Evolutionary conservation across 2,797 vertebrate species (phyloP), one percentile per base, ranked within the genome.

Genomic region (Apogon hyalosoma): DNA sequence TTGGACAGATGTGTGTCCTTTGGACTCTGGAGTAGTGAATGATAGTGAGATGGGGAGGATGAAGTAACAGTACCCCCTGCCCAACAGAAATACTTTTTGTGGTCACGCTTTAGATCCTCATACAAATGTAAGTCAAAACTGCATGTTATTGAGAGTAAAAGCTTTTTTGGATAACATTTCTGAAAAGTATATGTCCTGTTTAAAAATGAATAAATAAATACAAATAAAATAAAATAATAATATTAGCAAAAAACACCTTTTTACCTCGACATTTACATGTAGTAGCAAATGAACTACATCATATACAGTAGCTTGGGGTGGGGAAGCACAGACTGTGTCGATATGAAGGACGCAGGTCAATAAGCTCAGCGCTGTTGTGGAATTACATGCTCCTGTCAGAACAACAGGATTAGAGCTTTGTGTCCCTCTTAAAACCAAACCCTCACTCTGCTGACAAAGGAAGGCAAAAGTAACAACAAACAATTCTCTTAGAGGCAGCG

Each of bases 341-440:
- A 66, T 61, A 63, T 70, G 73, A 85, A 80, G 76, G 71, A 84
- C 72, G 76, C 9, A 45, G 72, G 72, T 80, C 84, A 83, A 76
- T 79, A 58, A 82, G 79, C 82, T 86, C 79, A 84, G 74, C 75
- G 76, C 69, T 77, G 78, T 75, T 77, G 81, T 84, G 82, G 88
- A 88, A 87, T 90, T 91, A 90, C 75, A 77, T 58, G 71, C 53
- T 86, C 68, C 83, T 80, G 69, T 88, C 87, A 88, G 84, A 86
- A 86, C 83, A 89, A 85, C 83, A 74, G 86, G 89, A 90, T 88
- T 90, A 90, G 46, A 86, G 87, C 82, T 43, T 10, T 41, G 73
- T 85, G 72, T 80, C 72, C 79, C 83, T 82, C 76, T 82, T 77
- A 69, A 84, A 86, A 86, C 76, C 72, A 83, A 59, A 87, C 72